Percentiles rank a stretch among this genome's conserved stretches.
Conservation (phyloP, 1,140 invertebrate genomes). For the Elymnias hypermnestra region DNA sequence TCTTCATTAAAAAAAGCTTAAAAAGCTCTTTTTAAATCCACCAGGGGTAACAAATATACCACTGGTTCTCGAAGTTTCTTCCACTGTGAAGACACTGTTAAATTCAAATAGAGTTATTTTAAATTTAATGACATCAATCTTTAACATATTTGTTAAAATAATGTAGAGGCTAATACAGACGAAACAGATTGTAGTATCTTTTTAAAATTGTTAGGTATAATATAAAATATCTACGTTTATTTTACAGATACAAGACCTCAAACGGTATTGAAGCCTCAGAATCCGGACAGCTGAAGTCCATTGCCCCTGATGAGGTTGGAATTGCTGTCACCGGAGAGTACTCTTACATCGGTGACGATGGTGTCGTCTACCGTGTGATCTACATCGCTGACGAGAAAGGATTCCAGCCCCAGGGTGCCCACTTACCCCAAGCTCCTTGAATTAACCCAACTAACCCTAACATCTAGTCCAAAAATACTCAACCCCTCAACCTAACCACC, state of each 20-base stretch:
- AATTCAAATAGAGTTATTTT: no score
- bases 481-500: conserved; percentile 16
- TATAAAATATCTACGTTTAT: neutral
- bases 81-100: no score
- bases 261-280: conserved; percentile 78
- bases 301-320: conserved; percentile 78
- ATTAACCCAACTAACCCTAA: conserved; percentile 15
- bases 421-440: conserved; percentile 63
- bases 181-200: no score
- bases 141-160: no score
- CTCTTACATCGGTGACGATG: conserved; percentile 80
- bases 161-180: no score
- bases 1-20: no score
- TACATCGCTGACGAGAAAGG: conserved; percentile 76
- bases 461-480: conserved; percentile 67
- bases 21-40: no score
- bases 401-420: conserved; percentile 80
- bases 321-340: conserved; percentile 78
- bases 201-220: no score
- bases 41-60: no score
- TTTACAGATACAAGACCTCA: conserved; percentile 76
- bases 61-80: no score
- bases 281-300: conserved; percentile 75
- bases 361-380: conserved; percentile 80
- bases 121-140: no score